Conservation (phyloP, 2,888 invertebrate species). For the Erpobdella octoculata region DNA sequence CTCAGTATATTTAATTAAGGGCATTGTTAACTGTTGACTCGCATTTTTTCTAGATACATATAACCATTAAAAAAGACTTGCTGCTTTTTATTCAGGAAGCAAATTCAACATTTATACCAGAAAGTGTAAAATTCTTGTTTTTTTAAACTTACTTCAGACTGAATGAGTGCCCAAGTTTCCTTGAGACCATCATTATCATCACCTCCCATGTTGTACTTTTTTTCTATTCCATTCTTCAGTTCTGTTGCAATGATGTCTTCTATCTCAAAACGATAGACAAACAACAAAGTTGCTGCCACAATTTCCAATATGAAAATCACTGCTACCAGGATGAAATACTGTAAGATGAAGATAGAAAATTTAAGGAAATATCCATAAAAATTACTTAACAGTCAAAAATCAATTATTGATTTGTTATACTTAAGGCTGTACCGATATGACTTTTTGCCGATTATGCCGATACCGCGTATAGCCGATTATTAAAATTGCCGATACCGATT, state of each 20-base stretch:
- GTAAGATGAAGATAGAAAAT: conserved; percentile 9
- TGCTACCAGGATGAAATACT: conserved; percentile 38
- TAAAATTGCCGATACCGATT: too few relatives aligned
- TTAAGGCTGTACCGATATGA: too few relatives aligned
- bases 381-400: background rate
- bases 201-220: conserved; percentile 23
- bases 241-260: conserved; percentile 28
- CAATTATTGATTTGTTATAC: too few relatives aligned
- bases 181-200: conserved; percentile 31
- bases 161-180: conserved; percentile 35
- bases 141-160: conserved; percentile 34
- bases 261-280: conserved; percentile 36
- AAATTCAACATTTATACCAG: too few relatives aligned
- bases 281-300: conserved; percentile 37
- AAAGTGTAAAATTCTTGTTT: too few relatives aligned
- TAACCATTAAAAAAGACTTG: too few relatives aligned
- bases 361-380: background rate
- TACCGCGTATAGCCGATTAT: too few relatives aligned
- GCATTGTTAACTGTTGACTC: too few relatives aligned
- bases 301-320: conserved; percentile 38
- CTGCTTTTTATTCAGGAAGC: too few relatives aligned
- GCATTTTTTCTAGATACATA: too few relatives aligned
- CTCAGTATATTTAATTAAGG: too few relatives aligned
- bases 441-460: too few relatives aligned
- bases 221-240: conserved; percentile 30